Base-by-base conservation (phyloP, 2,113 vertebrate species). In the Eptesicus fuscus region DNA sequence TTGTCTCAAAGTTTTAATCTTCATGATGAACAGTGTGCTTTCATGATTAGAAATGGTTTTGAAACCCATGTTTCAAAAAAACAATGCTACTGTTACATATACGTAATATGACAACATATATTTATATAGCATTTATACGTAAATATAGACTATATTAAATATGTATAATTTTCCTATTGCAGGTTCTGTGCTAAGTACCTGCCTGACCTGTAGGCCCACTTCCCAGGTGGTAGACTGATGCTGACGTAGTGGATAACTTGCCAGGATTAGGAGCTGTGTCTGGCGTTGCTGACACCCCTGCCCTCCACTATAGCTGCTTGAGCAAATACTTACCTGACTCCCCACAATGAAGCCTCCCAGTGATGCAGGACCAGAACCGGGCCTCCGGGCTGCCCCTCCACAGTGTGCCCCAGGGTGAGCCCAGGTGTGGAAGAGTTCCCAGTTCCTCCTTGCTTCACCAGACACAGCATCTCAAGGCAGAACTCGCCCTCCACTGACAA, bases 321-420 rank as follows among this genome's bases (percentile, higher is more conserved):
- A 14, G 56, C 35, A 28, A 23, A 61, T 10, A 11, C 11, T 6
- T 51, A 17, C 0, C 3, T 16, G 61, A 70, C 35, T 42, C 32
- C 25, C 30, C 37, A 28, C 32, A 40, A 22, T 37, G 2, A 20
- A 47, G 65, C 28, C 37, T 53, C 40, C n/a, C 9, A 23, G 53
- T 2, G 14, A 28, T 2, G 13, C 6, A 16, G 71, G 20, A 25
- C 30, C 8, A 53, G 47, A 53, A 56, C 0, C 0, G 0, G 35
- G 42, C 16, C 42, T 18, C 88, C 51, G 1, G 18, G 42, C 13
- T n/a, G 40, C 44, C 17, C 13, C 32, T 0, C 9, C 7, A 2
- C 6, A 0, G 0, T 2, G 11, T 1, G 69, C 59, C 28, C 7
- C 2, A 16, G 35, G 9, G 4, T 2, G 17, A 20, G 35, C 44